A percentile compares a stretch with the other conserved stretches of the same genome.
Conservation (phyloP, 2,113 vertebrate species). For the Amazona guildingii region DNA sequence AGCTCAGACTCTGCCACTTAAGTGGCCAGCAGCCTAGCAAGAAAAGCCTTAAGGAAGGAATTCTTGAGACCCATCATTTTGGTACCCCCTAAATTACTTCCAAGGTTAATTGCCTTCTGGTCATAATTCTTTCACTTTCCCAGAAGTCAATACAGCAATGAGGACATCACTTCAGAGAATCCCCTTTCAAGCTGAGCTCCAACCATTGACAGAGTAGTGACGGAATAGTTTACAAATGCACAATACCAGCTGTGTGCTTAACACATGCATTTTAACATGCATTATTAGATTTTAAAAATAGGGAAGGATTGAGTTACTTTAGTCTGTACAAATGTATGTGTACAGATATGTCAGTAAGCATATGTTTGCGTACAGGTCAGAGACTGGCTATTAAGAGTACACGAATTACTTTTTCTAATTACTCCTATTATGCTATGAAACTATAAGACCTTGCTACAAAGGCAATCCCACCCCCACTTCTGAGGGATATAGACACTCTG, state of each 20-base stretch:
- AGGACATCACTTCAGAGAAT: not conserved
- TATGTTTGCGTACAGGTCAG: not conserved
- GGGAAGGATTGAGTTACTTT: not conserved
- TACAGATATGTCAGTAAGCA: not conserved
- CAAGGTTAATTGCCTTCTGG: not conserved
- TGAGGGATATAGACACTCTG: not conserved
- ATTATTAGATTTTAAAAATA: not conserved
- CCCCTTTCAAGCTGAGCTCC: not conserved
- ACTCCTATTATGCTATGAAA: not conserved
- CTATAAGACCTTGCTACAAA: not conserved
- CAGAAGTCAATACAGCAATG: not conserved
- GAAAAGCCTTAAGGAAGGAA: not conserved
- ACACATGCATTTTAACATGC: not conserved
- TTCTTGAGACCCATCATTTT: not conserved
- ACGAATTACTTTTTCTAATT: not conserved
- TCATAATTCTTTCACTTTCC: not conserved
- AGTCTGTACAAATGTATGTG: not conserved
- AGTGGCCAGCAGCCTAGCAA: not conserved
- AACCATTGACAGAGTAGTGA: accelerated
- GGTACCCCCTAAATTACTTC: not conserved
- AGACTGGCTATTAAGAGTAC: not conserved
- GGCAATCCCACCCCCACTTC: not conserved
- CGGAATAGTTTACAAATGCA: not conserved
- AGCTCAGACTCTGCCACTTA: not conserved
- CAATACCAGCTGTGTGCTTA: not conserved